phyloP scores from a whole-genome alignment of 1,140 invertebrate genomes.

The Leucophenga varia region DNA sequence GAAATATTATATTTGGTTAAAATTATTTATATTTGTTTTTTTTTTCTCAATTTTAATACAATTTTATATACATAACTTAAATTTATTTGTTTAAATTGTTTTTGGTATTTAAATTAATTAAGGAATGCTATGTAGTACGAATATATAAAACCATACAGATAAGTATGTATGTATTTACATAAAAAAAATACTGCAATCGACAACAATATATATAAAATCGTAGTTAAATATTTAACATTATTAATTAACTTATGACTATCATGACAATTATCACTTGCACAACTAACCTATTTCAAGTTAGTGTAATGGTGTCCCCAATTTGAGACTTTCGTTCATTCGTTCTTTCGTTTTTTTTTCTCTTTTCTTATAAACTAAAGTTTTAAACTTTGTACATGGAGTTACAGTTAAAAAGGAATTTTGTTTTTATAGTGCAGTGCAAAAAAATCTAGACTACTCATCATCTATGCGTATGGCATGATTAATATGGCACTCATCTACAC shows the following conservation, averaged over 20 bases:
- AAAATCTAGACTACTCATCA: slow-evolving; percentile 41
- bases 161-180: not conserved
- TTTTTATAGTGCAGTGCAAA: no score
- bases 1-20: not conserved
- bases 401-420: no score
- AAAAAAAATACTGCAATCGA: slow-evolving; percentile 26
- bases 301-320: slow-evolving; percentile 21
- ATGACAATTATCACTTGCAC: slow-evolving; percentile 37
- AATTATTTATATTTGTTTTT: not conserved
- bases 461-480: slow-evolving; percentile 46
- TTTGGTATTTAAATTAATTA: not conserved
- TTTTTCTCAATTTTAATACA: not conserved
- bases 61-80: not conserved
- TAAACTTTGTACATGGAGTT: slow-evolving; percentile 44
- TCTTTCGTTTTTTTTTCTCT: no score
- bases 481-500: slow-evolving; percentile 28
- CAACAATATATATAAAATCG: slow-evolving; percentile 9
- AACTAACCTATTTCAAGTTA: slow-evolving; percentile 29
- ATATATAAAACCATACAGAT: not conserved
- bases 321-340: no score
- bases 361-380: slow-evolving; percentile 15
- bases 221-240: no score
- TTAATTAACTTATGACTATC: slow-evolving; percentile 7
- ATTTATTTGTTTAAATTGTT: not conserved
- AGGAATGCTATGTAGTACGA: no score